These are phyloP conservation scores for Amia ocellicauda DNA, from an alignment of 2,113 vertebrate species.

Conservation along the genomic window DNA sequence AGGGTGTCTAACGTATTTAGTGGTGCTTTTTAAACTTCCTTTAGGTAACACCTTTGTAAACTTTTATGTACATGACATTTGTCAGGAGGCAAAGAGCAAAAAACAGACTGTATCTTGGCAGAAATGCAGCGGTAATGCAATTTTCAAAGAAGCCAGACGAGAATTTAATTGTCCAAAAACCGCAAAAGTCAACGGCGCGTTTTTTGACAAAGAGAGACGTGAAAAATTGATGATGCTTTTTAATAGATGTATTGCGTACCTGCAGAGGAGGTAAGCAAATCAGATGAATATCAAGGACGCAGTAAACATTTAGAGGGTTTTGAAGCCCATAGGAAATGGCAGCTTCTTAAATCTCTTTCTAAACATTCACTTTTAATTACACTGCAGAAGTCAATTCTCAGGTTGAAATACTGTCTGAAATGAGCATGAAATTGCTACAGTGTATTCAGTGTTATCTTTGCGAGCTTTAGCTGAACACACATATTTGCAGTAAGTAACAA, in stretches of 20 bases:
- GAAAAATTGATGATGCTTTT: conserved; percentile 8
- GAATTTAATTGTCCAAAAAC: conserved; percentile 8
- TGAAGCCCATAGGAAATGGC: conserved; percentile 23
- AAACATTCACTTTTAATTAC: conserved; percentile 44
- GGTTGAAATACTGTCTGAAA: conserved; percentile 38
- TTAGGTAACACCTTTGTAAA: background rate
- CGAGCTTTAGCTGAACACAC: conserved; percentile 50
- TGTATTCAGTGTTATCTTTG: conserved; percentile 46
- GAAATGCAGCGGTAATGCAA: conserved; percentile 8
- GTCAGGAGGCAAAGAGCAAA: background rate
- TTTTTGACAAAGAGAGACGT: background rate
- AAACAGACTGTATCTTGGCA: background rate
- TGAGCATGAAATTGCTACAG: conserved; percentile 43
- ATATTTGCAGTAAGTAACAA: conserved; percentile 46
- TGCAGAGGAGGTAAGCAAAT: conserved; percentile 14
- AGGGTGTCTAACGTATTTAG: background rate
- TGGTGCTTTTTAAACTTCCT: background rate
- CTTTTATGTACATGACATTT: conserved; percentile 10
- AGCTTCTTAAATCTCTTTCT: conserved; percentile 31
- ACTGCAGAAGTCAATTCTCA: conserved; percentile 39
- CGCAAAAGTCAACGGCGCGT: conserved; percentile 6
- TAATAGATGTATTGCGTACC: conserved; percentile 1
- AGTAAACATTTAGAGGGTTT: conserved; percentile 23
- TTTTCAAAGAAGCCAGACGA: conserved; percentile 10
- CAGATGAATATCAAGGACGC: conserved; percentile 18